Evolutionary conservation across 2,113 vertebrate genomes (phyloP), one percentile per base, ranked within the genome.

Genomic region (Clarias macrocephalus): DNA sequence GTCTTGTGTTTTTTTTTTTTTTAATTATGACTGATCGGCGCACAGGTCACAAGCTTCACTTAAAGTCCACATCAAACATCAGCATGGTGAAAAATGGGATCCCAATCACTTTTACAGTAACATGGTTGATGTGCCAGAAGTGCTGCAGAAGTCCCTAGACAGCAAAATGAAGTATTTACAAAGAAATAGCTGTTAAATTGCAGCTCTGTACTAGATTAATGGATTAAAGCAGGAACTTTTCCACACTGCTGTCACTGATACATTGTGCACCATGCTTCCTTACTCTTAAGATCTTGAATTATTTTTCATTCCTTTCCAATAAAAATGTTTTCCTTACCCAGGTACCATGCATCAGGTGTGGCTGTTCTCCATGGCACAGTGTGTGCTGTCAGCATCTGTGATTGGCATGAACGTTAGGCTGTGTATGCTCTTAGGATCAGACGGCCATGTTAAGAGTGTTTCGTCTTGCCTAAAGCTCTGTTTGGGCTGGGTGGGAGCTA

Each of bases 401-500:
- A 92, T 94, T 2, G 91, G 90, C 54, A 88, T 90, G 85, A 95
- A 94, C 6, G 90, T 94, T 85, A 90, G 92, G 82, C 59, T 95
- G 88, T 95, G 94, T 80, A 88, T 94, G 85, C 57, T 28, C 52
- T 60, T 48, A 23, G 28, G 19, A 52, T 25, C 57, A 0, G 70
- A 75, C 0, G 19, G 62, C 84, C 87, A 87, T 57, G 77, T 87
- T 0, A 88, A 91, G n/a, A 94, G 89, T 0, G 92, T 95, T 57
- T 91, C 94, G 0, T 85, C 89, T 84, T 95, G 92, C 82, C 94
- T 96, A 30, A 92, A 91, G 3, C 90, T 94, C 42, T 95, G 94
- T 82, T 89, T 96, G 88, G 94, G 94, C 42, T 93, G 93, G 89
- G 93, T 94, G 0, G 94, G 95, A 28, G 91, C 94, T 2, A 33